Evolutionary conservation across 2,797 vertebrate species (phyloP).

Genomic region (Scolopax rusticola): DNA sequence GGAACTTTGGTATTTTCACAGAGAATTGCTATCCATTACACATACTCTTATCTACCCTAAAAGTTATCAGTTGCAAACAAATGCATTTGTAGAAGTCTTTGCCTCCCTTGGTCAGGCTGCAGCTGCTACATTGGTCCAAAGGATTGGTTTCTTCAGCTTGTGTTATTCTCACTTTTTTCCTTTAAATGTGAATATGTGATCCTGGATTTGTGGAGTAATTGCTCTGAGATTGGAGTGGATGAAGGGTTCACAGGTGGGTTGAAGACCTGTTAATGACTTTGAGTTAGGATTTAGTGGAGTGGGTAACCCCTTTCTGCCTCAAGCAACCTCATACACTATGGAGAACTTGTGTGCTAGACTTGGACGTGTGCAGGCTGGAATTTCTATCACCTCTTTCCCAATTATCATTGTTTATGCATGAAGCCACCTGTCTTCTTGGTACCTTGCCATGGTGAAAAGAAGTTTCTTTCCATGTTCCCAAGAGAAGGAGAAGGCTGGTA

Average conservation of each 20-base stretch:
- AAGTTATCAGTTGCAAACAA: not conserved
- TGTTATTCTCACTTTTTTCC: not conserved
- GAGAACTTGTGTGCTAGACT: slow-evolving; percentile 25
- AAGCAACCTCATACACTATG: not conserved
- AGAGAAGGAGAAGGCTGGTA: slow-evolving; percentile 2
- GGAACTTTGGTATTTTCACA: not conserved
- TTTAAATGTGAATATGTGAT: not conserved
- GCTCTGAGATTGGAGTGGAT: not conserved
- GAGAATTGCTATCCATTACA: not conserved
- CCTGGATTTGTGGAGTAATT: not conserved
- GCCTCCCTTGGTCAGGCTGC: not conserved
- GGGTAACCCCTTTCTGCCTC: not conserved
- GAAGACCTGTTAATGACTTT: not conserved
- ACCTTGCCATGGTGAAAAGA: slow-evolving; percentile 54
- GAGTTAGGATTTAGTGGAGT: not conserved
- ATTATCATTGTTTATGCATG: slow-evolving; percentile 49
- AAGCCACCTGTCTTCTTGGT: slow-evolving; percentile 71
- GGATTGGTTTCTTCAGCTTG: not conserved
- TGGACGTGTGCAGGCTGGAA: slow-evolving; percentile 46
- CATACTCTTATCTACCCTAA: not conserved
- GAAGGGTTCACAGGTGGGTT: not conserved
- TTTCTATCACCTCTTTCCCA: slow-evolving; percentile 65
- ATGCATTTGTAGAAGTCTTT: not conserved
- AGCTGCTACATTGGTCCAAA: not conserved
- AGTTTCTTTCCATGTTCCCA: slow-evolving; percentile 29